Conservation (phyloP, 2,113 vertebrate species). For the Notothenia coriiceps region DNA sequence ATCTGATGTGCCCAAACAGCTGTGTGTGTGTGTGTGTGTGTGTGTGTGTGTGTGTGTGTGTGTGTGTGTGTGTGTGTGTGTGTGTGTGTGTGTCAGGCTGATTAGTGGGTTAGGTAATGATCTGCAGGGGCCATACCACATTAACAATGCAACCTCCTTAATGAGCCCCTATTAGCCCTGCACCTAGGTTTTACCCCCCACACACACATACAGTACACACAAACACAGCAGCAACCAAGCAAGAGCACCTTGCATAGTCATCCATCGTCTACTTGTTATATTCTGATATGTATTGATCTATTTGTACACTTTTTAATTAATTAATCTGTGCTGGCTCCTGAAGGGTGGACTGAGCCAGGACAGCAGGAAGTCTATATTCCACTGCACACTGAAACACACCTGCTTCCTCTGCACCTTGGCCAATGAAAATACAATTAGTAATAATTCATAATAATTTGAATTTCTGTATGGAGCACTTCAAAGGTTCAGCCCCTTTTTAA, state of each 20-base stretch:
- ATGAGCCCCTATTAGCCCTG: constrained; percentile 86
- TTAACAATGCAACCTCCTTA: constrained; percentile 88
- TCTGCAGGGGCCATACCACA: constrained; percentile 87
- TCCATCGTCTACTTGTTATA: not conserved
- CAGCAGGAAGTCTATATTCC: no score
- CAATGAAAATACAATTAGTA: no score
- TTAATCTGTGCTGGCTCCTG: not conserved
- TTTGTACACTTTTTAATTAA: not conserved
- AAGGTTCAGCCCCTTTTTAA: no score
- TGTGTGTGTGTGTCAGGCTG: constrained; percentile 70
- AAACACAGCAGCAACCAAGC: not conserved
- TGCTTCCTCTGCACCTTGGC: no score
- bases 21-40: constrained; percentile 40
- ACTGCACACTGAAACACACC: no score
- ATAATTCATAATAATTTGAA: no score
- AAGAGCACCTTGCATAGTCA: not conserved
- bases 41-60: constrained; percentile 40
- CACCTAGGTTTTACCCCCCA: constrained; percentile 84
- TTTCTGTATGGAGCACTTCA: no score
- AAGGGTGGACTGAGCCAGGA: no score
- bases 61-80: no score
- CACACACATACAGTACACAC: constrained; percentile 61
- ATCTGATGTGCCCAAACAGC: constrained; percentile 69
- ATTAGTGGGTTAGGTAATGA: constrained; percentile 87
- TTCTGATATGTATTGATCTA: not conserved